Conservation (phyloP, 2,113 vertebrate genomes). For the Geococcyx californianus region DNA sequence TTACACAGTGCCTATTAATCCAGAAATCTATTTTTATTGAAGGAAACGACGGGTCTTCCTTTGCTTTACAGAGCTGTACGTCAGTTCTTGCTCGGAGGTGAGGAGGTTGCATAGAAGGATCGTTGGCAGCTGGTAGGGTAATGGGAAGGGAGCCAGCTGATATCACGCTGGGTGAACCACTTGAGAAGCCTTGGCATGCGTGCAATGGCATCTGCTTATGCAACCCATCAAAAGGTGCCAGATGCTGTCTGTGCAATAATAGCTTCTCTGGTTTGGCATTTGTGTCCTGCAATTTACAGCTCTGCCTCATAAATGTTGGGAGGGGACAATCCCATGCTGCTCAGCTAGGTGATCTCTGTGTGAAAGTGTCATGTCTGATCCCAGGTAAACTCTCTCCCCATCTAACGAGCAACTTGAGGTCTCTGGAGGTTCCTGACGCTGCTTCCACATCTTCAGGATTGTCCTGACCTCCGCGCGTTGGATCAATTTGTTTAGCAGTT, state of each 20-base stretch:
- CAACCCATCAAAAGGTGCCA: slow-evolving; percentile 15
- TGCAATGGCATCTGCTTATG: slow-evolving; percentile 7
- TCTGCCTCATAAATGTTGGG: not conserved
- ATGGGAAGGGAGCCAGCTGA: not conserved
- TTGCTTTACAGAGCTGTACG: not conserved
- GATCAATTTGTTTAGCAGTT: not conserved
- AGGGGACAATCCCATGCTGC: not conserved
- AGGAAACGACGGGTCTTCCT: not conserved
- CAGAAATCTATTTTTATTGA: not conserved
- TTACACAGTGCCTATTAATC: no score
- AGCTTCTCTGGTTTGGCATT: not conserved
- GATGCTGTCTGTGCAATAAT: slow-evolving; percentile 19
- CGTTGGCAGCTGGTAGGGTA: not conserved
- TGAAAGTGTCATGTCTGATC: not conserved
- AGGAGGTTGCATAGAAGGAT: not conserved
- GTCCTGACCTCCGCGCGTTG: not conserved
- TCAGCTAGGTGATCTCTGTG: not conserved
- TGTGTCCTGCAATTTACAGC: not conserved
- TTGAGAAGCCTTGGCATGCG: not conserved
- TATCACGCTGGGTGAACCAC: not conserved
- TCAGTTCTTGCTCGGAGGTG: not conserved
- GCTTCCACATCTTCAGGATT: not conserved
- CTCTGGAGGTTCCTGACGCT: not conserved
- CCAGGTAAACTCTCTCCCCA: not conserved
- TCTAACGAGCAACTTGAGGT: not conserved